Conservation (phyloP, 2,888 invertebrate species). For the Leucania comma region DNA sequence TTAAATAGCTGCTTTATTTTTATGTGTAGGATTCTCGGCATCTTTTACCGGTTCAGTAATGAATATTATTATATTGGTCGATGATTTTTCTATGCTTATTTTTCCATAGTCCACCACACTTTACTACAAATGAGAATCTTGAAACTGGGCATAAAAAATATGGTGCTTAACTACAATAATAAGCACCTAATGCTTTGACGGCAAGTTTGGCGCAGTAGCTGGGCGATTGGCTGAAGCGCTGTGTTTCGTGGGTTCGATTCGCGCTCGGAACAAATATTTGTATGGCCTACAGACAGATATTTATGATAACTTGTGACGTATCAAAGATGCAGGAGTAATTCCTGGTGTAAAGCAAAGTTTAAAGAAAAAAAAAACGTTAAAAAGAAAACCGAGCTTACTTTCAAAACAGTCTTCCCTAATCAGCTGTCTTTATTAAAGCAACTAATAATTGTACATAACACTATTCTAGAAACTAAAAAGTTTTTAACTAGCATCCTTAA, state of each 20-base stretch:
- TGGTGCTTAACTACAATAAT: no score
- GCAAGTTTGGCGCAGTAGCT: no score
- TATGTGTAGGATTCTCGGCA: background rate
- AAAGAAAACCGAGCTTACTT: background rate
- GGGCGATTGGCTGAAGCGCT: no score
- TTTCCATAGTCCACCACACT: background rate
- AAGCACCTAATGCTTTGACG: no score
- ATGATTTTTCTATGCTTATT: background rate
- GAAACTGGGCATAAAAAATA: background rate
- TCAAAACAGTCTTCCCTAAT: background rate
- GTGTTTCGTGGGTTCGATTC: no score
- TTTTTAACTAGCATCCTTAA: conserved; percentile 16
- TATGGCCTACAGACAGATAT: no score
- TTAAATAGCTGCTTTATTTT: conserved; percentile 28
- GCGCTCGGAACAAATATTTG: no score
- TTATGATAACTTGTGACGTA: no score
- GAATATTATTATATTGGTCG: background rate
- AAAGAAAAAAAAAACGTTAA: background rate
- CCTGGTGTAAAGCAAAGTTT: no score
- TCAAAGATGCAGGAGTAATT: no score
- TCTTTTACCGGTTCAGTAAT: background rate
- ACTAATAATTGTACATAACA: background rate
- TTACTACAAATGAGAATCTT: background rate
- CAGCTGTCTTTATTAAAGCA: background rate
- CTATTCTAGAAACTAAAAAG: background rate